Conservation (phyloP, 2,797 vertebrate genomes). For the Vespertilio murinus region DNA sequence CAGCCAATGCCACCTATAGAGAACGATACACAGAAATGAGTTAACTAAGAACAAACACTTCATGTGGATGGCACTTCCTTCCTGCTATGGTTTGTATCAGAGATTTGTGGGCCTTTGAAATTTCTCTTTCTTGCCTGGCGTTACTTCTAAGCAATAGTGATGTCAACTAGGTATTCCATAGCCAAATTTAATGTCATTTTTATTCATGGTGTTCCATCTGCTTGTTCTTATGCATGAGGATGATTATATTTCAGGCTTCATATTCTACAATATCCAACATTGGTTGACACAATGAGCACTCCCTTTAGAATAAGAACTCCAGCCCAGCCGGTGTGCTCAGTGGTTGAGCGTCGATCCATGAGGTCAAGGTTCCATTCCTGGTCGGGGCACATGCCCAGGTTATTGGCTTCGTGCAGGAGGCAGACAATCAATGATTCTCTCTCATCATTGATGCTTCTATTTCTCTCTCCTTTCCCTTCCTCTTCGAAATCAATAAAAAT, state of each 20-base stretch:
- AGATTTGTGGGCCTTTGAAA: not conserved
- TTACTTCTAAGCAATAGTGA: slow-evolving; percentile 32
- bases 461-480: too few species aligned
- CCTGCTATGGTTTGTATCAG: too few species aligned
- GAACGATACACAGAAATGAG: not conserved
- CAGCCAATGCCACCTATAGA: slow-evolving; percentile 96
- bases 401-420: too few species aligned
- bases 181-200: not conserved
- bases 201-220: not conserved
- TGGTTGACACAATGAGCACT: not conserved
- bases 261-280: not conserved
- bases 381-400: too few species aligned
- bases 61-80: too few species aligned
- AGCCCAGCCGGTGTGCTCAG: too few species aligned
- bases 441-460: too few species aligned
- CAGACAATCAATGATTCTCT: too few species aligned
- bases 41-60: not conserved
- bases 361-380: too few species aligned
- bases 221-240: not conserved
- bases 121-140: slow-evolving; percentile 3
- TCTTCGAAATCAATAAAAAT: too few species aligned
- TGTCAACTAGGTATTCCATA: not conserved
- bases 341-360: too few species aligned
- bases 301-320: not conserved
- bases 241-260: not conserved